Conservation (phyloP, 2,888 invertebrate genomes). For the Scaptomyza parva region DNA sequence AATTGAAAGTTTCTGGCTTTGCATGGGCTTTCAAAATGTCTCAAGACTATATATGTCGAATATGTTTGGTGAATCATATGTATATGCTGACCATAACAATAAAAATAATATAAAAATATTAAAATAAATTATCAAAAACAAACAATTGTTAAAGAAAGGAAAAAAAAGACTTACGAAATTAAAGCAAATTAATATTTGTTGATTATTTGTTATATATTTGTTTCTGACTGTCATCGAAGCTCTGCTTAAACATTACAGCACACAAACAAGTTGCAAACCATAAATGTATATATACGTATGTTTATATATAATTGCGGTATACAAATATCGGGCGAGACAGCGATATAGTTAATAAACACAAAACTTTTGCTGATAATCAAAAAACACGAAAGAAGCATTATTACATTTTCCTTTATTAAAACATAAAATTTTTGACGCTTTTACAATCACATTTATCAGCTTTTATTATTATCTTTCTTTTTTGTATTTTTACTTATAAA, state of each 20-base stretch:
- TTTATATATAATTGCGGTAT: slow-evolving; percentile 44
- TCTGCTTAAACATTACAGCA: slow-evolving; percentile 83
- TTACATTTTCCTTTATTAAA: slow-evolving; percentile 41
- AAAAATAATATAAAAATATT: slow-evolving; percentile 14
- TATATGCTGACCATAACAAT: slow-evolving; percentile 54
- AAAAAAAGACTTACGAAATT: slow-evolving; percentile 19
- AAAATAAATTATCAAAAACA: slow-evolving; percentile 13
- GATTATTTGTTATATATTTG: slow-evolving; percentile 59
- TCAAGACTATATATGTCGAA: slow-evolving; percentile 62
- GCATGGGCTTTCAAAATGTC: slow-evolving; percentile 57
- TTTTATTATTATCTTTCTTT: slow-evolving; percentile 20
- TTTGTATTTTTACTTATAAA: slow-evolving; percentile 31
- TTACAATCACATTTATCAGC: slow-evolving; percentile 21
- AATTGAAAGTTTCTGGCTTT: slow-evolving; percentile 50
- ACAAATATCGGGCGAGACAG: slow-evolving; percentile 60
- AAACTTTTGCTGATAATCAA: slow-evolving; percentile 26
- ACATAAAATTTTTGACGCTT: slow-evolving; percentile 33
- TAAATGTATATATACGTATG: slow-evolving; percentile 27
- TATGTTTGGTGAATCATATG: slow-evolving; percentile 71
- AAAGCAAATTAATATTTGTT: slow-evolving; percentile 41
- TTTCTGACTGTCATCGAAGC: slow-evolving; percentile 81
- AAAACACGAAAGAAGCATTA: slow-evolving; percentile 46
- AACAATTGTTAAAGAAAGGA: slow-evolving; percentile 12
- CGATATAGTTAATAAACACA: slow-evolving; percentile 49
- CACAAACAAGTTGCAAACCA: slow-evolving; percentile 68